Percentiles rank a stretch among this genome's conserved stretches.
Conservation (phyloP, 2,888 invertebrate genomes). For the Bellardia pandia region DNA sequence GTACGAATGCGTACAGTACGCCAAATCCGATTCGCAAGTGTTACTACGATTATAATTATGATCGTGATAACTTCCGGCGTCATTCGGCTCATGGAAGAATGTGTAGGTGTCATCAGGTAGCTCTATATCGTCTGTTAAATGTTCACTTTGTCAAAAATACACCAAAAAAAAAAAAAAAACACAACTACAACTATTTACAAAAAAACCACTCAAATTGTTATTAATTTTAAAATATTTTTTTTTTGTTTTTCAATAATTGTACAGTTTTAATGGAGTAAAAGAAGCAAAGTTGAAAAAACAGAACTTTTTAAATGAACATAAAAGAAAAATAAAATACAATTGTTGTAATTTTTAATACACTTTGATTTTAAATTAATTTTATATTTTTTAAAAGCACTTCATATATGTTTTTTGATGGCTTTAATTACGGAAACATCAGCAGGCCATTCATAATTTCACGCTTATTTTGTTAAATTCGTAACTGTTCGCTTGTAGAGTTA, state of each 20-base stretch:
- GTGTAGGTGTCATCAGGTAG: slow-evolving; percentile 81
- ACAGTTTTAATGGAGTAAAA: slow-evolving; percentile 54
- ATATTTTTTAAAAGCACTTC: slow-evolving; percentile 28
- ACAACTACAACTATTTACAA: slow-evolving; percentile 29
- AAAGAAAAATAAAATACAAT: slow-evolving; percentile 9
- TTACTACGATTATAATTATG: slow-evolving; percentile 82
- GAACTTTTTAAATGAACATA: not conserved
- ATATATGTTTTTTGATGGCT: slow-evolving; percentile 6
- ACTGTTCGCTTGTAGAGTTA: not conserved
- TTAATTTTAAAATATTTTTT: slow-evolving; percentile 15
- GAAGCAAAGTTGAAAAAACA: slow-evolving; percentile 51
- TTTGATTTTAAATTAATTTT: not conserved
- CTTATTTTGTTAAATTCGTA: slow-evolving; percentile 11
- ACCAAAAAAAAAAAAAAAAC: slow-evolving; percentile 45
- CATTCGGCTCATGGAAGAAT: slow-evolving; percentile 85
- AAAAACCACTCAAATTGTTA: slow-evolving; percentile 43
- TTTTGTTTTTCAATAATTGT: slow-evolving; percentile 29
- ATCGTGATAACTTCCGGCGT: slow-evolving; percentile 83
- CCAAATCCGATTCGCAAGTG: slow-evolving; percentile 84
- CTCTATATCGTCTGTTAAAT: slow-evolving; percentile 67
- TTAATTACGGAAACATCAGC: slow-evolving; percentile 2
- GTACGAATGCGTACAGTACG: slow-evolving; percentile 83
- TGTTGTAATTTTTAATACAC: slow-evolving; percentile 30
- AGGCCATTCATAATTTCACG: slow-evolving; percentile 10
- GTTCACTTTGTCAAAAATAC: slow-evolving; percentile 62